Base-by-base conservation (phyloP, 1,140 invertebrate species). In the Drosophila melanica region DNA sequence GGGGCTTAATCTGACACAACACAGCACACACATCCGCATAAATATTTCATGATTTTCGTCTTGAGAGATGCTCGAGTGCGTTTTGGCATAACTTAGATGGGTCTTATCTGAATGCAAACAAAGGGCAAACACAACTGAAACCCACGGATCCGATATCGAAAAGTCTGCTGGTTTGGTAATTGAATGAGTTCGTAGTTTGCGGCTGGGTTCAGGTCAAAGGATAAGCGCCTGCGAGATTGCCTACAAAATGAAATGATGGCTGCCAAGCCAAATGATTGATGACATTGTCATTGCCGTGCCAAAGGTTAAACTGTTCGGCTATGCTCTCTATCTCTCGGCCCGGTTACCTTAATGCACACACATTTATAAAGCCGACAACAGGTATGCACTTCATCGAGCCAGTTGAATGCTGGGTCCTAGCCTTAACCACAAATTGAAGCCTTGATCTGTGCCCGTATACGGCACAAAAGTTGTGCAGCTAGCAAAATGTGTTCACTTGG, bases 31-130 rank as follows among this genome's bases (percentile, higher is more conserved):
- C 50, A 84, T 84, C 58, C 73, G 76, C 72, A 87, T 87, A 74
- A 89, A 87, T 87, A 87, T 87, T 89, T 89, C 75, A 89, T 84
- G 77, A 89, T 70, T 82, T 80, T 70, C 48, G 70, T 57, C 42
- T 63, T 42, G 27, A 67, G 55, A 47, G 70, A 44, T 60, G 70
- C 70, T 73, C 64, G 48, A 68, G 16, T 68, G 70, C 23, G 55
- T 60, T 73, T 68, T 11, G 23, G 72, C 59, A 64, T 70, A 70
- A 70, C 67, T 75, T 54, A 41, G 39, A 39, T 60, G 55, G 60
- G 50, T 41, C 67, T 73, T 73, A 68, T 59, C 70, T 53, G 66
- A 41, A 55, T 30, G 48, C 69, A 72, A 72, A 72, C 71, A 69
- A 74, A 74, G 10, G 51, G 10, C 50, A 48, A 57, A 44, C 50